Evolutionary conservation across 2,113 vertebrate species (phyloP).

Genomic region (Lophura nycthemera): DNA sequence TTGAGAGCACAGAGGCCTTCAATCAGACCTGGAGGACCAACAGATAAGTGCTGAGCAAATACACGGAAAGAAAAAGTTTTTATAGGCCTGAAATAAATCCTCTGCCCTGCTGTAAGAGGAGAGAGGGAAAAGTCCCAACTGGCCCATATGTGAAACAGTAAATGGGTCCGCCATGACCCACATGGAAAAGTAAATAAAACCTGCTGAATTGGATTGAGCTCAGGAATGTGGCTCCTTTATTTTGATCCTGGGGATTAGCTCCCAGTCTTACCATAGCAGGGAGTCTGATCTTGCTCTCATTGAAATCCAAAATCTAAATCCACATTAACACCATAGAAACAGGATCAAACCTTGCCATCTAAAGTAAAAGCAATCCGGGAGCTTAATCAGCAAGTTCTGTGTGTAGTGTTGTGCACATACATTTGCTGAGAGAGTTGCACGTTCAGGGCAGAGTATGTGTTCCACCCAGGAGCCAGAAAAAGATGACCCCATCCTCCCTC

Average conservation of each 20-base stretch:
- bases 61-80: conserved; percentile 33
- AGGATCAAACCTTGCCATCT: conserved; percentile 51
- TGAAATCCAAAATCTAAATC: conserved; percentile 63
- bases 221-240: conserved; percentile 67
- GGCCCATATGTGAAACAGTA: conserved; percentile 56
- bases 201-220: conserved; percentile 64
- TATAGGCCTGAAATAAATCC: conserved; percentile 55
- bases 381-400: conserved; percentile 3
- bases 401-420: neutral
- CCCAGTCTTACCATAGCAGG: conserved; percentile 67
- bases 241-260: conserved; percentile 72
- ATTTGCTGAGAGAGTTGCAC: neutral
- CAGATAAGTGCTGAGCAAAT: conserved; percentile 37
- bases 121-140: conserved; percentile 53
- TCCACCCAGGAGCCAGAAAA: neutral
- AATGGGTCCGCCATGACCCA: conserved; percentile 66
- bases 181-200: conserved; percentile 74
- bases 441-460: neutral
- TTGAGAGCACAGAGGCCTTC: neutral
- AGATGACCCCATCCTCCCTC: fast-evolving
- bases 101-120: conserved; percentile 25
- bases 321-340: conserved; percentile 65
- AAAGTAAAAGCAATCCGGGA: neutral
- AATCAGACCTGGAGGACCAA: neutral
- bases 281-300: conserved; percentile 62